Evolutionary conservation across 2,113 vertebrate genomes (phyloP), one percentile per base, ranked within the genome.

Genomic region (Choloepus hoffmanni): DNA sequence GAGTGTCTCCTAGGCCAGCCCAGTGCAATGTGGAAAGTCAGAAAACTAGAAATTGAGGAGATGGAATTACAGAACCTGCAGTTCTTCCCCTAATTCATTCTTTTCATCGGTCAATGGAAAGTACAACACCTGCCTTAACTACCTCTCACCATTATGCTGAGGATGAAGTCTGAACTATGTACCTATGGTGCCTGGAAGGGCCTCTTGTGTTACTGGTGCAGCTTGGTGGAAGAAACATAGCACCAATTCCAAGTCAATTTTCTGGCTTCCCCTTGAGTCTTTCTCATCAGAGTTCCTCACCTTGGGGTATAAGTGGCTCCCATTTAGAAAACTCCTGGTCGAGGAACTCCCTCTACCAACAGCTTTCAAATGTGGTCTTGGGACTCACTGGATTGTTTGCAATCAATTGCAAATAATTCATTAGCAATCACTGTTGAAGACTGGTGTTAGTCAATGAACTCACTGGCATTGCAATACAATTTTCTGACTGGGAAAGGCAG

Each of bases 131-230:
- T 79, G 55, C 19, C 24, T 21, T 12, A 18, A 3, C 7, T 23
- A 1, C 1, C 55, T 62, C 16, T 63, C 45, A 0, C 1, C 1
- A 62, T 0, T 2, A 7, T 15, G 21, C 65, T 3, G 70, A 83
- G 40, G 4, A 2, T 15, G 4, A 40, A 58, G 60, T 30, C 72
- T 33, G 43, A 63, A 19, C 33, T 7, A 9, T 12, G 55, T 1
- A 4, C 16, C 4, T 0, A 1, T 4, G 5, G 65, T 7, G 60
- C 58, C 10, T 15, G 16, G n/a, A 10, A 12, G 7, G 68, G 18
- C 10, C 6, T 4, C 30, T 2, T 0, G 9, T 28, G 55, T 14
- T 21, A 2, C 5, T 15, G 1, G 30, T 1, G 0, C 0, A 48
- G 73, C 10, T 72, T 50, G 0, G 10, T 0, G 1, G 0, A 28